Evolutionary conservation across 2,797 vertebrate genomes (phyloP).

Genomic region (Onychomys leucogaster): DNA sequence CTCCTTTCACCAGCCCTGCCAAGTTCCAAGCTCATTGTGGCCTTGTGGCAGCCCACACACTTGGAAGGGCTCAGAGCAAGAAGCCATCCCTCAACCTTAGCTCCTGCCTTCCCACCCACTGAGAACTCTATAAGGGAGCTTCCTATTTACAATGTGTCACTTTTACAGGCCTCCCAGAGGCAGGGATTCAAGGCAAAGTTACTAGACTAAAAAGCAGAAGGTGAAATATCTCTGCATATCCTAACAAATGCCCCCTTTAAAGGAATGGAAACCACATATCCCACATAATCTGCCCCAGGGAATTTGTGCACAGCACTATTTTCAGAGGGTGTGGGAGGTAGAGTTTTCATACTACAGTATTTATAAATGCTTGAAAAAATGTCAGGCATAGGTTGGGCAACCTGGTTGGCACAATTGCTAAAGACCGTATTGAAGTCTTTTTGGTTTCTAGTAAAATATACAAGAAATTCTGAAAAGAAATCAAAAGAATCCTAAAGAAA

Average conservation of each 20-base stretch:
- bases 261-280: slow-evolving; percentile 55
- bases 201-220: slow-evolving; percentile 29
- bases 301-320: slow-evolving; percentile 52
- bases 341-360: slow-evolving; percentile 44
- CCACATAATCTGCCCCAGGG: slow-evolving; percentile 37
- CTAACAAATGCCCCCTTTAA: slow-evolving; percentile 49
- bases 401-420: slow-evolving; percentile 37
- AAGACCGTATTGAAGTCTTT: slow-evolving; percentile 39
- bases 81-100: not conserved
- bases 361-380: slow-evolving; percentile 69
- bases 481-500: not conserved
- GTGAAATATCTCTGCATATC: not conserved
- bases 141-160: not conserved
- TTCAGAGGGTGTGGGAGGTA: slow-evolving; percentile 55
- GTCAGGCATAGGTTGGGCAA: not conserved
- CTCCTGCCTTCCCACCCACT: slow-evolving; percentile 15
- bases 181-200: not conserved
- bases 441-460: slow-evolving; percentile 25
- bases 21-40: not conserved
- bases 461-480: slow-evolving; percentile 23
- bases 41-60: not conserved
- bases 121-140: not conserved
- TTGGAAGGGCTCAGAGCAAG: not conserved
- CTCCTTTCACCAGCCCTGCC: not conserved
- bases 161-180: slow-evolving; percentile 42